These are phyloP conservation scores for Erebia epiphron DNA, from an alignment of 2,888 invertebrate species.

Conservation along the genomic window DNA sequence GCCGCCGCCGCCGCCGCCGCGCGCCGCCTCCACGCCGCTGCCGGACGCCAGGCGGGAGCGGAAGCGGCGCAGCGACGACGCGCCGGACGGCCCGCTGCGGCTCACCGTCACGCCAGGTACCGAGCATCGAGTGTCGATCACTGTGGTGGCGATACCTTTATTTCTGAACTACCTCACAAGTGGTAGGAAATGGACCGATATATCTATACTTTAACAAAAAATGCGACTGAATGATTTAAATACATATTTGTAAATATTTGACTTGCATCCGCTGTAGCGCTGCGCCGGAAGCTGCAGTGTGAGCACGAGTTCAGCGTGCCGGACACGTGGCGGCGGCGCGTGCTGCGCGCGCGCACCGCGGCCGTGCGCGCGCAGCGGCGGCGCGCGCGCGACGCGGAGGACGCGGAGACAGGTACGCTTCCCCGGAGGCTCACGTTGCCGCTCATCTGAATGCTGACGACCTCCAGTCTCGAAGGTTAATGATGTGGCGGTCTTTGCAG, in stretches of 20 bases:
- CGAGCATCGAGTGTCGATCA: no score
- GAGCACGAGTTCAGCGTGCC: conserved; percentile 50
- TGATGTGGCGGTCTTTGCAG: no score
- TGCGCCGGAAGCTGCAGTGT: conserved; percentile 39
- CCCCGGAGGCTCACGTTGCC: no score
- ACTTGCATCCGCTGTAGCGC: conserved; percentile 39
- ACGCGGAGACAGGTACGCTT: neutral
- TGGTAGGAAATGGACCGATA: no score
- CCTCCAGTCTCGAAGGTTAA: no score
- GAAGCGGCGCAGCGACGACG: conserved; percentile 52
- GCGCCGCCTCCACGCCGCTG: conserved; percentile 32
- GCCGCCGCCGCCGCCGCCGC: conserved; percentile 33
- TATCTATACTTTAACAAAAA: no score
- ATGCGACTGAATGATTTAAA: no score
- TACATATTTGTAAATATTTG: no score
- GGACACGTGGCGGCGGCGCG: conserved; percentile 46
- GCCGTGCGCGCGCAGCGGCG: conserved; percentile 46
- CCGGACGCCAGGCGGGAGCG: conserved; percentile 40
- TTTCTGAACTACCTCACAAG: no score
- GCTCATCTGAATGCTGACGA: no score
- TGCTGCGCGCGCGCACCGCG: conserved; percentile 47
- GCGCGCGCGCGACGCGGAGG: neutral
- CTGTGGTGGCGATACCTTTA: no score
- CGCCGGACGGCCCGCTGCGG: conserved; percentile 42
- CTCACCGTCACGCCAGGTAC: conserved; percentile 41